Base-by-base conservation (phyloP, 2,888 invertebrate species). In the Oscheius sp. region DNA sequence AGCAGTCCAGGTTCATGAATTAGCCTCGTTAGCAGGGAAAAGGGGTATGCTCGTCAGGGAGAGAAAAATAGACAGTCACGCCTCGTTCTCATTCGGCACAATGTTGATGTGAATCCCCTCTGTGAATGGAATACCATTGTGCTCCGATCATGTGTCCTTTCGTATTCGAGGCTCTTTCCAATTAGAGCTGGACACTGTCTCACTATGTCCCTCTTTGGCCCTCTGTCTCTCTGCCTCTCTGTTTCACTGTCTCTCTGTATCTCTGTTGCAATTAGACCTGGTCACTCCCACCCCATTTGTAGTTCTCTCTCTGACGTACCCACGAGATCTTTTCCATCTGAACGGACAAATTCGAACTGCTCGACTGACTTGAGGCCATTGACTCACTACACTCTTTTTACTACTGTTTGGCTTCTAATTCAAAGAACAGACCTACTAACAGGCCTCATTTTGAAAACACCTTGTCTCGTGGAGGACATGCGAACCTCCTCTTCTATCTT, bases 281-380 rank as follows among this genome's bases (percentile, higher is more conserved):
- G 60, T 37, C 32, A 33, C 37, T 29, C 60, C 60, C 60, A 11
- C 35, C 32, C 37, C 13, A 37, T 33, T 60, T 60, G 35, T 37
- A 10, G 11, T 58, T 32, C 7, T 57, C 57, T 21, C 33, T 29
- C 35, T n/a, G 35, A 33, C 35, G 60, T 60, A 37, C 37, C 10
- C 13, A 13, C 35, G 11, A 60, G 29, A 13, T 11, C 35, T n/a
- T 60, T 60, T 60, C 60, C 60, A 29, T 33, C 37, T 60, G 3
- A 37, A 35, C 60, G 60, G 37, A 9, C 60, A 60, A 21, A 35
- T 60, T 60, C n/a, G 37, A 60, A 33, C 60, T 60, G 60, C 60
- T 60, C 37, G 35, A 60, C 9, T 60, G 60, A 32, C 2, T 29
- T 58, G 42, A 21, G 21, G 42, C 42, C 42, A 7, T 0, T 42